These are phyloP conservation scores for Lutjanus campechanus DNA, from an alignment of 2,797 vertebrate genomes.

Conservation along the genomic window DNA sequence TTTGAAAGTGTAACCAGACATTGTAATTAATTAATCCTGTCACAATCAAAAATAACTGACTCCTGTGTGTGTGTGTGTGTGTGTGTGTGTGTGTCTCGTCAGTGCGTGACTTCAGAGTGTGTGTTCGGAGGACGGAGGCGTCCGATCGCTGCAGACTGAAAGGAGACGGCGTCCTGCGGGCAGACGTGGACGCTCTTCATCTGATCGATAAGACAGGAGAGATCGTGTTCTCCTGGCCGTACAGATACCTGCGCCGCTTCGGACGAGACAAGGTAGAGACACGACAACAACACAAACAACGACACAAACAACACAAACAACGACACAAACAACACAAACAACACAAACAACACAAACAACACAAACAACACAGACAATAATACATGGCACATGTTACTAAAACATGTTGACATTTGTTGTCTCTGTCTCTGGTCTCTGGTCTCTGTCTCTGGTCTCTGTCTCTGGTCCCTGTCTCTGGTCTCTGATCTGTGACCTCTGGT, in stretches of 20 bases:
- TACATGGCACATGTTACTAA: no score
- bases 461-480: no score
- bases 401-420: no score
- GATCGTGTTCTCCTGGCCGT: conserved; percentile 88
- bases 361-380: no score
- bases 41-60: no score
- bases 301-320: conserved; percentile 2
- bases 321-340: neutral
- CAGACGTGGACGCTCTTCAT: conserved; percentile 82
- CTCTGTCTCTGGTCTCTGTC: no score
- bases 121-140: conserved; percentile 85
- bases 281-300: neutral
- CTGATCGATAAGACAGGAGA: conserved; percentile 80
- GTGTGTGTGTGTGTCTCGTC: conserved; percentile 39
- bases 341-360: no score
- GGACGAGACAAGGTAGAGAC: conserved; percentile 93
- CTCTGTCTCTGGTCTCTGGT: no score
- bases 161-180: conserved; percentile 83
- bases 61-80: no score
- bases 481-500: no score
- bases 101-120: conserved; percentile 86
- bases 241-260: conserved; percentile 91
- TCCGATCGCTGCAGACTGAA: conserved; percentile 88
- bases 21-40: no score
- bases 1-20: no score